These are phyloP conservation scores for Syritta pipiens DNA, from an alignment of 2,888 invertebrate species.

Conservation along the genomic window DNA sequence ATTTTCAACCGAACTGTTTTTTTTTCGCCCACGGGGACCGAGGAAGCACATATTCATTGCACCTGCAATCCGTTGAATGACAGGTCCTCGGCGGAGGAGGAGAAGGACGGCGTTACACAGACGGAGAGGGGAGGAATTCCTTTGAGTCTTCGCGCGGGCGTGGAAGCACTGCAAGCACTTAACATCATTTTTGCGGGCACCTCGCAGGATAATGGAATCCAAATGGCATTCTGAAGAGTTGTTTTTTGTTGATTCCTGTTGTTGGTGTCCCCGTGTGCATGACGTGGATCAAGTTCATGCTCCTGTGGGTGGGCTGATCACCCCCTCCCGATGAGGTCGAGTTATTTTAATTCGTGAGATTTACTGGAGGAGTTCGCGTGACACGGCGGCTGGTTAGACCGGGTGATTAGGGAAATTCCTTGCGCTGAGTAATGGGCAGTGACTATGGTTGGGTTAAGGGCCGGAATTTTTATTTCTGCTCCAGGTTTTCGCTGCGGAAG, in stretches of 20 bases:
- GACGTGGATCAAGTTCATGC: not conserved
- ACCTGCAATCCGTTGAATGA: constrained; percentile 40
- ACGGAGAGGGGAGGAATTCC: constrained; percentile 25
- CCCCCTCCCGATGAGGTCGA: not conserved
- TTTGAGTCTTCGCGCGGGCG: constrained; percentile 14
- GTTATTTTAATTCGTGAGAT: not conserved
- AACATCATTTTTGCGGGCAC: constrained; percentile 32
- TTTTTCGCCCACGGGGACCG: not conserved
- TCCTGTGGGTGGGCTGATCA: not conserved
- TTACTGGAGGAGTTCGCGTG: no score
- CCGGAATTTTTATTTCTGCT: no score
- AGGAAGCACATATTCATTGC: constrained; percentile 27
- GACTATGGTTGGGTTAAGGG: no score
- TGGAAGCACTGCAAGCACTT: constrained; percentile 48
- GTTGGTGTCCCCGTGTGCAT: not conserved
- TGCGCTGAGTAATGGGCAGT: no score
- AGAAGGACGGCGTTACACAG: constrained; percentile 16
- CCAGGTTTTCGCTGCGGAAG: no score
- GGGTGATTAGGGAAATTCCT: no score
- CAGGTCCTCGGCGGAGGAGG: constrained; percentile 12
- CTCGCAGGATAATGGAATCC: constrained; percentile 44
- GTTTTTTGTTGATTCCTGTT: not conserved
- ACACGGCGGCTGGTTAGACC: no score
- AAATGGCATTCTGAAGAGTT: constrained; percentile 38
- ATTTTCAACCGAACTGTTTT: constrained; percentile 31